Conservation (phyloP, 2,113 vertebrate genomes). For the Sinosuthora webbiana region DNA sequence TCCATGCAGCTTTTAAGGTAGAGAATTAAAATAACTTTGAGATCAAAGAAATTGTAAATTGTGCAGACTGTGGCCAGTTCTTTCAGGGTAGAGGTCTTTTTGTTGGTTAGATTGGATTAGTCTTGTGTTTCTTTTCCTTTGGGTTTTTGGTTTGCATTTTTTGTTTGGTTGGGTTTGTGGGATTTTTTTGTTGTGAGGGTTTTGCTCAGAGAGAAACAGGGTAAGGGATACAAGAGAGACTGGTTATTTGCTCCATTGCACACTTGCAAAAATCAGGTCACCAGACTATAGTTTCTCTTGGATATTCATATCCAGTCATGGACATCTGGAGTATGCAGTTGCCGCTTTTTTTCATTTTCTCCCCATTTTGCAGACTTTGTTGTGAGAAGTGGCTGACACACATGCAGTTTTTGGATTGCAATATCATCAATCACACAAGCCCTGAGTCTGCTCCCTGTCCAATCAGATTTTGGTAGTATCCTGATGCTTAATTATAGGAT, state of each 20-base stretch:
- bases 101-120: background rate
- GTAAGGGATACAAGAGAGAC: accelerated
- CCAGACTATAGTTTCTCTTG: background rate
- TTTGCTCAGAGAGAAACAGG: background rate
- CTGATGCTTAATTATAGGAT: background rate
- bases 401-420: background rate
- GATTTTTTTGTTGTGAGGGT: background rate
- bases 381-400: background rate
- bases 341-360: background rate
- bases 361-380: background rate
- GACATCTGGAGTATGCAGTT: background rate
- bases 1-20: background rate
- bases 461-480: background rate
- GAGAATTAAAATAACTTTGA: background rate
- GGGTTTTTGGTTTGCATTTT: background rate
- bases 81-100: background rate
- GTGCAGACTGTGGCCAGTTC: background rate
- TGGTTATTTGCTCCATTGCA: background rate
- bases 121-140: background rate
- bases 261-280: background rate
- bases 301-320: background rate
- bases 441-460: background rate
- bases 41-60: background rate
- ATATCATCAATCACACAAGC: background rate
- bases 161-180: background rate